A percentile compares a stretch with the other conserved stretches of the same genome.
phyloP scores from a whole-genome alignment of 2,113 vertebrate species.

The Atherinomorus stipes region DNA sequence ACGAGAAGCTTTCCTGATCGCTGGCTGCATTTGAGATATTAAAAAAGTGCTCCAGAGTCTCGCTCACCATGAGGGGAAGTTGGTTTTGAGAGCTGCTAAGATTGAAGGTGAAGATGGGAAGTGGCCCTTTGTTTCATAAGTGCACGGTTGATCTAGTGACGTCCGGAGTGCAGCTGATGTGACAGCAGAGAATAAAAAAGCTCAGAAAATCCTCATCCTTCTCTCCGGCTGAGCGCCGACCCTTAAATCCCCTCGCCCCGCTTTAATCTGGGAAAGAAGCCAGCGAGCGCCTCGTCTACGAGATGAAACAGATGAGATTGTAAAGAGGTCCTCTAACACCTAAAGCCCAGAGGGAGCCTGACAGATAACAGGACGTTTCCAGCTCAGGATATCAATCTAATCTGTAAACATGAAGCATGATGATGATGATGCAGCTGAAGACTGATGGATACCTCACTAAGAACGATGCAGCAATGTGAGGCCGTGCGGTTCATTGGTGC shows the following conservation, averaged over 20 bases:
- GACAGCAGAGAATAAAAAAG: slow-evolving; percentile 10
- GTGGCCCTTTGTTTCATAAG: too few species aligned
- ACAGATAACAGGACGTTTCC: too few species aligned
- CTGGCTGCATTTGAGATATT: too few species aligned
- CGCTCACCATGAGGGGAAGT: too few species aligned
- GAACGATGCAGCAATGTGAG: not conserved
- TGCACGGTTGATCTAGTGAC: not conserved
- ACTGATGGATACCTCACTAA: too few species aligned
- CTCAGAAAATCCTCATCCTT: slow-evolving; percentile 31
- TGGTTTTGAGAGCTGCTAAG: too few species aligned
- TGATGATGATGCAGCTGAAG: too few species aligned
- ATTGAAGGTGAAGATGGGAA: too few species aligned
- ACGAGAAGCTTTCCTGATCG: too few species aligned
- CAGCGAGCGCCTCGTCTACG: not conserved
- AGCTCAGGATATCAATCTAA: too few species aligned
- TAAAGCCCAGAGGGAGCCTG: not conserved
- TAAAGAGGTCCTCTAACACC: not conserved
- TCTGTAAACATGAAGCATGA: too few species aligned
- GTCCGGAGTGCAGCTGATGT: not conserved
- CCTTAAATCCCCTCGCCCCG: slow-evolving; percentile 21
- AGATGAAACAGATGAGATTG: slow-evolving; percentile 7
- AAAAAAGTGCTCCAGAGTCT: too few species aligned
- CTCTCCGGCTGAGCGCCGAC: slow-evolving; percentile 24
- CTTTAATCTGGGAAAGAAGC: slow-evolving; percentile 30
- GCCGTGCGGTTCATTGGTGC: not conserved